A percentile compares a stretch with the other conserved stretches of the same genome.
Conservation (phyloP, 2,797 vertebrate species). For the Decapterus maruadsi region DNA sequence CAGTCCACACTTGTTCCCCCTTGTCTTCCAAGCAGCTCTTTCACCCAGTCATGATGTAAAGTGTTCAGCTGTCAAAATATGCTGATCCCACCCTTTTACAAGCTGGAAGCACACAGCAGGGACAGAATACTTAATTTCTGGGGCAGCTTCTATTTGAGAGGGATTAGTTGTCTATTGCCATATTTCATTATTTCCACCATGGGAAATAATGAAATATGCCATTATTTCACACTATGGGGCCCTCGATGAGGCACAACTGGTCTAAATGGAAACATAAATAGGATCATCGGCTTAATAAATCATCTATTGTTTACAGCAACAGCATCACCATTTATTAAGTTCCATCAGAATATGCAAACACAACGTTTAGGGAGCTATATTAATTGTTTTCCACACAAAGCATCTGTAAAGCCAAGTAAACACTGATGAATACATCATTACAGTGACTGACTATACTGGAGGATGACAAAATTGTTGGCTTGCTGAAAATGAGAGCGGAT, state of each 20-base stretch:
- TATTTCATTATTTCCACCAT: conserved; percentile 49
- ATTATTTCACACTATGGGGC: conserved; percentile 53
- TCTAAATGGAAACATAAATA: conserved; percentile 61
- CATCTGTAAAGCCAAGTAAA: conserved; percentile 30
- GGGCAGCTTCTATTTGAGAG: conserved; percentile 46
- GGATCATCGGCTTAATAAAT: conserved; percentile 58
- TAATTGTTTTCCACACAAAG: conserved; percentile 43
- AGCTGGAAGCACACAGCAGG: conserved; percentile 50
- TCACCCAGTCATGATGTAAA: conserved; percentile 37
- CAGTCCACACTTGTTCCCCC: conserved; percentile 13
- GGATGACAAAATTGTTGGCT: conserved; percentile 26
- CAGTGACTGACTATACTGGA: conserved; percentile 24
- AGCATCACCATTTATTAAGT: conserved; percentile 34
- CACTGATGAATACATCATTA: conserved; percentile 2
- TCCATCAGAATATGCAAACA: conserved; percentile 25
- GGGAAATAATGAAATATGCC: conserved; percentile 54
- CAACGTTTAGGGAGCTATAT: conserved; percentile 25
- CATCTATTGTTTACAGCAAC: conserved; percentile 42
- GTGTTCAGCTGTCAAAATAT: conserved; percentile 51
- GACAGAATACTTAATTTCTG: conserved; percentile 52
- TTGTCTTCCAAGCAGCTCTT: conserved; percentile 42
- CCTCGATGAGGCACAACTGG: conserved; percentile 37
- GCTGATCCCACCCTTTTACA: conserved; percentile 53
- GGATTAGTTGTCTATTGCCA: conserved; percentile 52
- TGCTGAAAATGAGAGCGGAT: conserved; percentile 49